These are phyloP conservation scores for Aelia acuminata DNA, from an alignment of 2,888 invertebrate species.

Conservation along the genomic window DNA sequence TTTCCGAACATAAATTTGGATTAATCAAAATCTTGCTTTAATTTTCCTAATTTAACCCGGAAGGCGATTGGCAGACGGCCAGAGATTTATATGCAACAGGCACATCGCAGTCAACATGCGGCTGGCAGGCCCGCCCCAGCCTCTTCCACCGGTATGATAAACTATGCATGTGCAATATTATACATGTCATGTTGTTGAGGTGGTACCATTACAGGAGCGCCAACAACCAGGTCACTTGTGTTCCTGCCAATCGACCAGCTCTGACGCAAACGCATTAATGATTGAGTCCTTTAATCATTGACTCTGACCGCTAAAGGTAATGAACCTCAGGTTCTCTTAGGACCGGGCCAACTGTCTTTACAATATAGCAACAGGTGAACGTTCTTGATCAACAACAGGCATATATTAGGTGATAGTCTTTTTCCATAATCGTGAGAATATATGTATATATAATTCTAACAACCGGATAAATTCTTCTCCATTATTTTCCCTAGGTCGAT, in stretches of 20 bases:
- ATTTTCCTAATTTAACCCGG: not conserved
- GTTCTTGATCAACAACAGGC: no score
- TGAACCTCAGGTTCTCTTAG: not conserved
- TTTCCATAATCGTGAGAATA: no score
- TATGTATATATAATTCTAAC: no score
- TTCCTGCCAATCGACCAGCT: conserved; percentile 8
- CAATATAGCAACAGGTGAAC: not conserved
- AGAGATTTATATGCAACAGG: not conserved
- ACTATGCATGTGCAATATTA: not conserved
- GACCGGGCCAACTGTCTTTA: not conserved
- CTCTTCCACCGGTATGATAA: not conserved
- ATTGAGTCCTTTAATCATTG: conserved; percentile 25
- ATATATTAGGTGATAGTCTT: not conserved
- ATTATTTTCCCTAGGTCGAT: no score
- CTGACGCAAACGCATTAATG: conserved; percentile 37
- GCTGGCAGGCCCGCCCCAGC: no score
- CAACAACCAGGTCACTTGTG: not conserved
- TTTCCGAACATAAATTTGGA: no score
- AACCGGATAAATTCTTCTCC: no score
- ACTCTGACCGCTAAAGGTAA: conserved; percentile 5
- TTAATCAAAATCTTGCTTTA: no score
- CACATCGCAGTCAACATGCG: not conserved
- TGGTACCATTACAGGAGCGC: not conserved
- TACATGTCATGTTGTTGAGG: not conserved
- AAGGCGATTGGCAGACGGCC: not conserved